A percentile compares a stretch with the other conserved stretches of the same genome.
phyloP scores from a whole-genome alignment of 2,888 invertebrate genomes.

The Tipula vernalis region DNA sequence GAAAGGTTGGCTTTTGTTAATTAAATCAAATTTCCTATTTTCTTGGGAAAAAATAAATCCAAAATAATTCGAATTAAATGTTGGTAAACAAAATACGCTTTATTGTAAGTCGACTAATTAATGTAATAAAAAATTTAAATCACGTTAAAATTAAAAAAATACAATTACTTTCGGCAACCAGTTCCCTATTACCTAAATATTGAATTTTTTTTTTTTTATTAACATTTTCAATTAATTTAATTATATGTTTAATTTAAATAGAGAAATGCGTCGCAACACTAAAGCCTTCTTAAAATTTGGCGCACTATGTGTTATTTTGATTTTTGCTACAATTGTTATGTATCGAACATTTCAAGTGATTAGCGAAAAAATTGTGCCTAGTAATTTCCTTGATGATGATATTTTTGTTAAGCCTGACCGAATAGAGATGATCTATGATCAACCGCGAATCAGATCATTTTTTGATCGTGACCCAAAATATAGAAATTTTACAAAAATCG shows the following conservation, averaged over 20 bases:
- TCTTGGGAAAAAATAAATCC: no score
- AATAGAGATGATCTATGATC: not conserved
- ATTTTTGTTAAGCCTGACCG: not conserved
- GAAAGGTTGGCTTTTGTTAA: no score
- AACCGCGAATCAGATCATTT: conserved; percentile 14
- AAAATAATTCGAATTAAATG: no score
- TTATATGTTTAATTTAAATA: not conserved
- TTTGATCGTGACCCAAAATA: conserved; percentile 13
- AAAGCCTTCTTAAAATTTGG: conserved; percentile 12
- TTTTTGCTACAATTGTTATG: conserved; percentile 10
- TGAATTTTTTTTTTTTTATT: no score
- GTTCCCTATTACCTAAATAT: no score
- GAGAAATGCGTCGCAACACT: conserved; percentile 14
- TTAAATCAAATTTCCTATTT: no score
- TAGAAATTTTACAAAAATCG: conserved; percentile 40
- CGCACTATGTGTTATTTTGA: not conserved
- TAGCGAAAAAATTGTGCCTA: not conserved
- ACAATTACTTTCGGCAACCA: no score
- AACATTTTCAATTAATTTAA: no score
- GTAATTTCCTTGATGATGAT: not conserved
- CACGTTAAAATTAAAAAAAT: not conserved
- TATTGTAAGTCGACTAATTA: no score
- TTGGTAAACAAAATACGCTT: no score
- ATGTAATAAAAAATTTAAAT: no score
- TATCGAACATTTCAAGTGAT: conserved; percentile 13